Conservation (phyloP, 1,140 invertebrate genomes). For the Amyelois transitella region DNA sequence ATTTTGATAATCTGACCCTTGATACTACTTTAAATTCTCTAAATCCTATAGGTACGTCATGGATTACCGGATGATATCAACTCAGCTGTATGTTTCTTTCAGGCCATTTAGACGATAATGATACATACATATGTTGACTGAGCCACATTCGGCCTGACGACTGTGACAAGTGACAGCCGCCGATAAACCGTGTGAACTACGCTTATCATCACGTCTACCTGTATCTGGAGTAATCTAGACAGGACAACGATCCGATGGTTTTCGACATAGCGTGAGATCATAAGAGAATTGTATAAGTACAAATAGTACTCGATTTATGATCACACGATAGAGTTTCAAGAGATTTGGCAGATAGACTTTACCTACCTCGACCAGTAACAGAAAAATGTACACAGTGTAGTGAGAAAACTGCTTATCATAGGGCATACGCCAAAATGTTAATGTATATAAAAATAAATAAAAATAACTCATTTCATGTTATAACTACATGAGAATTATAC, state of each 20-base stretch:
- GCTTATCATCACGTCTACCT: constrained; percentile 7
- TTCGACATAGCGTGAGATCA: neutral
- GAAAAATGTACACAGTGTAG: too few species aligned
- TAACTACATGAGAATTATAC: too few species aligned
- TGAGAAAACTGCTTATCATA: too few species aligned
- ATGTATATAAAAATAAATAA: too few species aligned
- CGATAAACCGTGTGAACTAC: neutral
- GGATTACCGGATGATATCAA: neutral
- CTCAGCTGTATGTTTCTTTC: neutral
- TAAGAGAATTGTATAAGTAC: neutral
- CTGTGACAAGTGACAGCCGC: constrained; percentile 1
- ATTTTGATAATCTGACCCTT: too few species aligned
- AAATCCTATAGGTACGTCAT: neutral
- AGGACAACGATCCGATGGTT: neutral
- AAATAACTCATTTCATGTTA: too few species aligned
- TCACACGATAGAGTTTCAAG: too few species aligned
- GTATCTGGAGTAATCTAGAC: constrained; percentile 2
- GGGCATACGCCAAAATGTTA: too few species aligned
- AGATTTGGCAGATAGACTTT: too few species aligned
- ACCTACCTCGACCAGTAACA: too few species aligned
- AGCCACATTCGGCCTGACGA: neutral
- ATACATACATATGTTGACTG: neutral
- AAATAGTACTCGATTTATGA: neutral
- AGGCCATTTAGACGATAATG: neutral
- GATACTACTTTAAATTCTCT: too few species aligned